A percentile compares a stretch with the other conserved stretches of the same genome.
Conservation (phyloP, 1,140 invertebrate species). For the Drosophila repleta region DNA sequence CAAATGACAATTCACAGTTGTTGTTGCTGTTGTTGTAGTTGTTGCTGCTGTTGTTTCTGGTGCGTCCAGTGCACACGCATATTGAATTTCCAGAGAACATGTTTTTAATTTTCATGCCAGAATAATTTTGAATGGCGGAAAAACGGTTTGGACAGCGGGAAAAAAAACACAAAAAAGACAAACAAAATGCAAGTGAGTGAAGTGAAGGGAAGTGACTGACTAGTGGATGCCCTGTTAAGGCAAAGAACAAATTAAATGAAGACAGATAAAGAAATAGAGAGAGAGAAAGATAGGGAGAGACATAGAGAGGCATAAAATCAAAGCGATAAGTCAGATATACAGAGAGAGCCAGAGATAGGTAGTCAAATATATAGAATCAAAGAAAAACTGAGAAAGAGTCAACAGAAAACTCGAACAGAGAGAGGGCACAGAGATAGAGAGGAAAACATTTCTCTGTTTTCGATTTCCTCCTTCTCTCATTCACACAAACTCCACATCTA, state of each 20-base stretch:
- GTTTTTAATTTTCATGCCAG: conserved; percentile 76
- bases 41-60: neutral
- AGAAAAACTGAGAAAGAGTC: too few species aligned
- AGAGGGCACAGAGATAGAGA: too few species aligned
- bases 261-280: too few species aligned
- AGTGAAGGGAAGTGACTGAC: neutral
- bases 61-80: conserved; percentile 61
- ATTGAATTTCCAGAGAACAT: conserved; percentile 76
- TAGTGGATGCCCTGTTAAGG: neutral
- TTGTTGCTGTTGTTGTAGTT: conserved; percentile 4
- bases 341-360: too few species aligned
- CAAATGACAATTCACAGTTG: conserved; percentile 46
- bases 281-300: too few species aligned
- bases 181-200: conserved; percentile 8
- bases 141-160: conserved; percentile 43
- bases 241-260: too few species aligned
- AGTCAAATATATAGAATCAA: too few species aligned
- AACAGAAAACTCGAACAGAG: too few species aligned
- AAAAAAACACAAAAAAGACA: conserved; percentile 17
- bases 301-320: too few species aligned
- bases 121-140: conserved; percentile 73
- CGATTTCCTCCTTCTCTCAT: too few species aligned
- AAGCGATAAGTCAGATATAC: too few species aligned
- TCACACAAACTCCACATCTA: neutral
- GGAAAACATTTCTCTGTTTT: too few species aligned